Percentiles rank a stretch among this genome's conserved stretches.
Evolutionary conservation across 1,140 invertebrate genomes (phyloP).

Genomic region (Drosophila pectinifera): DNA sequence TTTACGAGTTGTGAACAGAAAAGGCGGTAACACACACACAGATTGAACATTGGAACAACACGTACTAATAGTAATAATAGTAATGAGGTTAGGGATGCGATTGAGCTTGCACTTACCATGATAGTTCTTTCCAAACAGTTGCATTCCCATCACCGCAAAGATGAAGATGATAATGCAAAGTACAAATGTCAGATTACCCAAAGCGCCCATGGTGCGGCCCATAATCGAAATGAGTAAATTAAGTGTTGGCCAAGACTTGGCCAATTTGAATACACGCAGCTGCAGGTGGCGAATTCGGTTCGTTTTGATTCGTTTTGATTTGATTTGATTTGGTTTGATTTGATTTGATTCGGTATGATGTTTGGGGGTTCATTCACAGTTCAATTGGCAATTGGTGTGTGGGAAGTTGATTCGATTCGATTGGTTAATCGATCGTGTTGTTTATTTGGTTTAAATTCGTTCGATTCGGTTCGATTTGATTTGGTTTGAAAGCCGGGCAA

Average conservation of each 20-base stretch:
- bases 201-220: conserved; percentile 97
- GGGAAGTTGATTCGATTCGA: conserved; percentile 19
- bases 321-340: conserved; percentile 23
- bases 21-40: conserved; percentile 17
- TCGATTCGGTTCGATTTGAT: conserved; percentile 27
- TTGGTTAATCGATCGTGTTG: conserved; percentile 25
- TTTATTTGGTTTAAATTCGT: conserved; percentile 25
- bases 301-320: conserved; percentile 23
- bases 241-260: conserved; percentile 98
- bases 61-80: conserved; percentile 4
- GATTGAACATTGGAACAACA: not conserved
- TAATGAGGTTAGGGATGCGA: conserved; percentile 2
- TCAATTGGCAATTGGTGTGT: conserved; percentile 34
- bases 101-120: conserved; percentile 87
- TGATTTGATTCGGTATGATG: conserved; percentile 14
- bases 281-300: conserved; percentile 85
- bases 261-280: conserved; percentile 98
- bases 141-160: conserved; percentile 99
- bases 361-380: conserved; percentile 31
- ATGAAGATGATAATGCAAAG: conserved; percentile 99
- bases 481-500: conserved; percentile 80
- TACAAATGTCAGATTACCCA: conserved; percentile 98
- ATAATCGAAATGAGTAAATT: conserved; percentile 99
- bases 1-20: conserved; percentile 15
- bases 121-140: conserved; percentile 97